A percentile compares a stretch with the other conserved stretches of the same genome.
Evolutionary conservation across 2,113 vertebrate genomes (phyloP).

Genomic region (Motacilla tschutschensis): DNA sequence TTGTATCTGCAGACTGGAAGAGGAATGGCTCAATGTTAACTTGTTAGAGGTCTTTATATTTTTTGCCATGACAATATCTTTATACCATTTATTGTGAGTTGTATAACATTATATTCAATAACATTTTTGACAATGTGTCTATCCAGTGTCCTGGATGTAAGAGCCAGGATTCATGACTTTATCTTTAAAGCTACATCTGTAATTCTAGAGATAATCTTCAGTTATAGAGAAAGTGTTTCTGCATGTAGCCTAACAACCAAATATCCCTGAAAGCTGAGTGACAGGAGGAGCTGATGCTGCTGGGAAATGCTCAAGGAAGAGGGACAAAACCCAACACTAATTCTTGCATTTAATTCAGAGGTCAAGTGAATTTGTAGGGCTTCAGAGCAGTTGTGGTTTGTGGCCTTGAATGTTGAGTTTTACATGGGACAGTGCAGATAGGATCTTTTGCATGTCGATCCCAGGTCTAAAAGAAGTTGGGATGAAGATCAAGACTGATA

Average conservation of each 20-base stretch:
- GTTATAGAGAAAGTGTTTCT: background rate
- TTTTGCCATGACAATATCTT: background rate
- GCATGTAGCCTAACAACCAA: background rate
- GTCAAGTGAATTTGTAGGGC: background rate
- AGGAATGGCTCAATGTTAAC: background rate
- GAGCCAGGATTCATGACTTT: background rate
- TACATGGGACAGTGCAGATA: background rate
- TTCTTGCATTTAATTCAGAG: background rate
- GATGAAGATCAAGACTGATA: background rate
- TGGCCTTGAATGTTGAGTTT: background rate
- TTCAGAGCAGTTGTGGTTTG: background rate
- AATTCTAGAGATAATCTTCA: background rate
- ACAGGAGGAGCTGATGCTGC: background rate
- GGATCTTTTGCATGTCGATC: background rate
- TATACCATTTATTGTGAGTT: background rate
- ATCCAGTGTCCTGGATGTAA: background rate
- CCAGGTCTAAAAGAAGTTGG: background rate
- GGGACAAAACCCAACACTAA: background rate
- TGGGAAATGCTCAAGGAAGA: background rate
- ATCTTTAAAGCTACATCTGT: background rate
- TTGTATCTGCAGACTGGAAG: background rate
- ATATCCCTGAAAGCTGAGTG: background rate
- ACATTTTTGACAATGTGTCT: background rate
- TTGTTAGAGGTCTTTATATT: background rate
- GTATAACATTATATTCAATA: rapidly evolving